A percentile compares a stretch with the other conserved stretches of the same genome.
Evolutionary conservation across 2,888 invertebrate genomes (phyloP).

Genomic region (Melinopterus prodromus): DNA sequence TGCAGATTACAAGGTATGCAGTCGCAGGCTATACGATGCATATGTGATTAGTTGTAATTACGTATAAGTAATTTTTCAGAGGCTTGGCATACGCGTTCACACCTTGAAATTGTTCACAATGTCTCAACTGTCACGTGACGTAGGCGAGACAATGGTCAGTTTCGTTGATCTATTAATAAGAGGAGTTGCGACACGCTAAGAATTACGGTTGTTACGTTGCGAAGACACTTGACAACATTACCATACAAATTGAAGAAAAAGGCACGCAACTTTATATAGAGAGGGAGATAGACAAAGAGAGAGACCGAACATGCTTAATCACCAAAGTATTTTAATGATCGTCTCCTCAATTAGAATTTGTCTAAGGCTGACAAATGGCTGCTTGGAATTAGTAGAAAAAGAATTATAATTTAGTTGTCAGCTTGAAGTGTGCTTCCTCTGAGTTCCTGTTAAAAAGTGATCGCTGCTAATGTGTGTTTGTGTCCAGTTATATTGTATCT

Average conservation of each 20-base stretch:
- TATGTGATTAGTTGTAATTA: slow-evolving; percentile 47
- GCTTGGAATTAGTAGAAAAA: background rate
- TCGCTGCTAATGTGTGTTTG: background rate
- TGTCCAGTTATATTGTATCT: background rate
- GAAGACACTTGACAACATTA: slow-evolving; percentile 17
- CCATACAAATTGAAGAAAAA: slow-evolving; percentile 26
- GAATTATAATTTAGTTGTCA: background rate
- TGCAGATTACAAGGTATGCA: background rate
- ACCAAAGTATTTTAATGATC: background rate
- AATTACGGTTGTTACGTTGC: background rate
- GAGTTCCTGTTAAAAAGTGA: background rate
- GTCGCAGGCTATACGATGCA: slow-evolving; percentile 8
- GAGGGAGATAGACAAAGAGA: background rate
- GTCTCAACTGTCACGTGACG: slow-evolving; percentile 43
- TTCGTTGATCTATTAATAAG: slow-evolving; percentile 43
- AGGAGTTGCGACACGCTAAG: background rate
- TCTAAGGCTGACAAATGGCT: background rate
- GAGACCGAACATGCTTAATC: background rate
- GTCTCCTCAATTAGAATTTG: background rate
- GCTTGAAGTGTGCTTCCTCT: background rate
- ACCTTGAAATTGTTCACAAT: slow-evolving; percentile 55
- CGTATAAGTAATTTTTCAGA: slow-evolving; percentile 42
- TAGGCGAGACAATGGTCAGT: slow-evolving; percentile 58
- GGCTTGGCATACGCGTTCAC: slow-evolving; percentile 53
- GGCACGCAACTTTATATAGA: background rate